These are phyloP conservation scores for Aproaerema taeniolella DNA, from an alignment of 2,888 invertebrate species.

Conservation along the genomic window DNA sequence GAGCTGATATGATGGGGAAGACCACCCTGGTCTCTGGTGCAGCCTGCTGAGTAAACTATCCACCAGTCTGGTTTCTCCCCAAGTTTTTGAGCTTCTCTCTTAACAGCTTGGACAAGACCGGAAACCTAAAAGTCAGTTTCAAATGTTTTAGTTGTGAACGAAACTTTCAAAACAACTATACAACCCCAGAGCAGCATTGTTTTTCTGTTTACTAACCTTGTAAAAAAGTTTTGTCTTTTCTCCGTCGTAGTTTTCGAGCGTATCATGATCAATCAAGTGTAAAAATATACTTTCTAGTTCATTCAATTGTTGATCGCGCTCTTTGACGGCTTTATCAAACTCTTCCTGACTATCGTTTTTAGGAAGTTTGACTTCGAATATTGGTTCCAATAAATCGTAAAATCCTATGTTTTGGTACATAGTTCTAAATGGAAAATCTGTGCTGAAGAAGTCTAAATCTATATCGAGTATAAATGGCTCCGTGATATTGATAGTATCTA, in stretches of 20 bases:
- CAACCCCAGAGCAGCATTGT: too few relatives aligned
- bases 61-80: constrained; percentile 86
- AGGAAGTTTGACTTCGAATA: constrained; percentile 81
- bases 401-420: constrained; percentile 82
- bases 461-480: constrained; percentile 84
- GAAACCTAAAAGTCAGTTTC: constrained; percentile 55
- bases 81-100: constrained; percentile 67
- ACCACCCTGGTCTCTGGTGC: constrained; percentile 90
- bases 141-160: neutral
- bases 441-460: constrained; percentile 93
- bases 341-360: constrained; percentile 55
- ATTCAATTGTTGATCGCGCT: constrained; percentile 80
- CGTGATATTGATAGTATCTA: constrained; percentile 37
- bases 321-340: constrained; percentile 65
- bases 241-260: constrained; percentile 64
- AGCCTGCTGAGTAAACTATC: constrained; percentile 90
- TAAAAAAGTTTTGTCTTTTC: constrained; percentile 43
- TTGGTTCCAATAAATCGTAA: constrained; percentile 81
- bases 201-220: constrained; percentile 38
- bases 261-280: constrained; percentile 79
- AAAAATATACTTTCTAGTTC: constrained; percentile 82
- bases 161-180: too few relatives aligned
- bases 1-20: constrained; percentile 90
- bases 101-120: constrained; percentile 66
- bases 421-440: constrained; percentile 89